Base-by-base conservation (phyloP, 1,140 invertebrate species). In the Lasaia peninsularis region DNA sequence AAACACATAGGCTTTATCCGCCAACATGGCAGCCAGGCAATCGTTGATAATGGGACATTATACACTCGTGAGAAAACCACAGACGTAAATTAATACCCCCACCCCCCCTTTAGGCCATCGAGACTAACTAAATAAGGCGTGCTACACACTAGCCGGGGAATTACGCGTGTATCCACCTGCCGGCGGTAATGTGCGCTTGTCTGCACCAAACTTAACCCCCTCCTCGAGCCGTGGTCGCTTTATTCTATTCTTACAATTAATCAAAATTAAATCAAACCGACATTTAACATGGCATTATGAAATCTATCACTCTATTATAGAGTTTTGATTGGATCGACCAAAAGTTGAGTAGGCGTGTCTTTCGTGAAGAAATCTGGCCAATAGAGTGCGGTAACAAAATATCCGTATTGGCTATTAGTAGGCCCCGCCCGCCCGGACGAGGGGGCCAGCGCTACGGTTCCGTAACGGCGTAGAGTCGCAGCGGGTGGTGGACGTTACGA, bases 311-410 rank as follows among this genome's bases (percentile, higher is more conserved):
- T 5, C 10, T 5, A 52, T 10, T 4, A n/a, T 71, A 76, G 44
- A 64, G 74, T 80, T 56, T 14, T n/a, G 60, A 65, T 75, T 75
- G 40, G 24, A 9, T 10, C 61, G 65, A 52, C 63, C 34, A 12
- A 11, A 18, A 14, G 61, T 14, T 53, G 65, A 65, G 73, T 63
- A 74, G 88, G 88, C 88, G 88, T 84, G 73, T 70, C 78, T 71
- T 44, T 56, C 67, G 73, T 65, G 73, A 80, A 85, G 76, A 85
- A 89, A 90, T 90, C 86, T 86, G 86, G 88, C 88, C 88, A 90
- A 90, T 90, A 89, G 75, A 89, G 79, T 82, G 83, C 83, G 86
- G 87, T 88, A 88, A 88, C 85, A 86, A 88, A 90, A 89, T 86
- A 88, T 85, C 84, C 84, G 85, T 81, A 89, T 89, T 90, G 86